Conservation (phyloP, 2,888 invertebrate genomes). For the Sialis fuliginosa region DNA sequence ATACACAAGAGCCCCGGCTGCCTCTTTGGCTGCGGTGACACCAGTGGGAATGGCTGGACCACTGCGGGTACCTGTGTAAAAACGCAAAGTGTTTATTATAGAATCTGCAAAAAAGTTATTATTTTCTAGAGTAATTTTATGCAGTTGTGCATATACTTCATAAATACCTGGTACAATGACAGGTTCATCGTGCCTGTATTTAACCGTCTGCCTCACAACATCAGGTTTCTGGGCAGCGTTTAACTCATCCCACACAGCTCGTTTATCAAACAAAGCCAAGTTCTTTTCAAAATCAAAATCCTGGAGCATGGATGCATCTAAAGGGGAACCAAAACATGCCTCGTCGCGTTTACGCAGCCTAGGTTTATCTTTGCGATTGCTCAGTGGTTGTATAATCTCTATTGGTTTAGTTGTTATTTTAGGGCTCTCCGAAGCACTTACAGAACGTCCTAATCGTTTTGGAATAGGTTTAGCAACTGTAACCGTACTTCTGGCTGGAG, state of each 20-base stretch:
- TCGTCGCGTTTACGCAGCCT: slow-evolving; percentile 36
- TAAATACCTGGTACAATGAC: background rate
- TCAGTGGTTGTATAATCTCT: slow-evolving; percentile 5
- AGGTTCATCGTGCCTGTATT: slow-evolving; percentile 72
- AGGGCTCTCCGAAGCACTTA: slow-evolving; percentile 19
- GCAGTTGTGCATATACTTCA: too few relatives aligned
- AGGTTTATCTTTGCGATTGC: slow-evolving; percentile 28
- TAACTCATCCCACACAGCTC: slow-evolving; percentile 60
- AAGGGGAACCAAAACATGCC: slow-evolving; percentile 59
- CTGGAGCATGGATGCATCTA: slow-evolving; percentile 43
- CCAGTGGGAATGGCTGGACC: slow-evolving; percentile 39
- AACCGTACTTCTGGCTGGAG: slow-evolving; percentile 25
- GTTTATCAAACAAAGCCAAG: slow-evolving; percentile 77
- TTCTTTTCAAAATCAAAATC: slow-evolving; percentile 95
- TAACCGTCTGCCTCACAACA: slow-evolving; percentile 29
- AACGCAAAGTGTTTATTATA: too few relatives aligned
- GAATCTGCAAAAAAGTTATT: too few relatives aligned
- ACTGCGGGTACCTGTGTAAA: too few relatives aligned
- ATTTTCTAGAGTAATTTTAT: too few relatives aligned
- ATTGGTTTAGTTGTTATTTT: slow-evolving; percentile 7
- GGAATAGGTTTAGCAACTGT: slow-evolving; percentile 35
- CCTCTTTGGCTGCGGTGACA: slow-evolving; percentile 47
- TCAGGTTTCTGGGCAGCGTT: slow-evolving; percentile 43
- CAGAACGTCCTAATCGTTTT: slow-evolving; percentile 30
- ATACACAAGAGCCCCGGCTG: slow-evolving; percentile 52